Percentiles rank a stretch among this genome's conserved stretches.
Conservation (phyloP, 2,797 vertebrate species). For the Hafferia zeledoni region DNA sequence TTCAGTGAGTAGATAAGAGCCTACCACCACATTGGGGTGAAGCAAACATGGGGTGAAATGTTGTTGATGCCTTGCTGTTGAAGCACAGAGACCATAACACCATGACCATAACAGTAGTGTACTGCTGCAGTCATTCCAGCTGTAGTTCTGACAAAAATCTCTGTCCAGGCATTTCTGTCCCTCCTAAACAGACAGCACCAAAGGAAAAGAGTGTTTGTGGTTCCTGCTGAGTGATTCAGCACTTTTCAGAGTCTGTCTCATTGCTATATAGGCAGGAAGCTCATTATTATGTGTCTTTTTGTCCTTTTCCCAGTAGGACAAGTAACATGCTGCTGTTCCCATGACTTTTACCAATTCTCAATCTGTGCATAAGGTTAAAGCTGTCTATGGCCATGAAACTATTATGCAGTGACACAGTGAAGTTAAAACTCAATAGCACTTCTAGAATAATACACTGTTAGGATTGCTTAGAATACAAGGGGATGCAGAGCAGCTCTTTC, state of each 20-base stretch:
- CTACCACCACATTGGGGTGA: neutral
- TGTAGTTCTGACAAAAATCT: neutral
- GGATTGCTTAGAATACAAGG: neutral
- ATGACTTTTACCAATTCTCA: neutral
- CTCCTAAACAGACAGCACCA: neutral
- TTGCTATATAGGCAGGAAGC: neutral
- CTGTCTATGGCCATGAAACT: neutral
- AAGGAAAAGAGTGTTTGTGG: neutral
- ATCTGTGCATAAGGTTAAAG: neutral
- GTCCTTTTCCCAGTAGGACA: neutral
- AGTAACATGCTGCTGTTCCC: neutral
- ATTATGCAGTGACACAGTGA: neutral
- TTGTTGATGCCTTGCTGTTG: neutral
- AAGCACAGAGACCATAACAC: neutral
- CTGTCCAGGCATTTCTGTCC: neutral
- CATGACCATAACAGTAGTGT: accelerated
- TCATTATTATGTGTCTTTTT: neutral
- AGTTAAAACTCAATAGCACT: neutral
- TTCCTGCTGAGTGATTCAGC: neutral
- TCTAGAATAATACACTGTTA: neutral
- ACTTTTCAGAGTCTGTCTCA: neutral
- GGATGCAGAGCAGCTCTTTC: neutral
- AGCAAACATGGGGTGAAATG: neutral
- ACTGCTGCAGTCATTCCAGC: neutral
- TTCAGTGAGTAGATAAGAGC: neutral